Evolutionary conservation across 2,113 vertebrate genomes (phyloP).

Genomic region (Zosterops lateralis): DNA sequence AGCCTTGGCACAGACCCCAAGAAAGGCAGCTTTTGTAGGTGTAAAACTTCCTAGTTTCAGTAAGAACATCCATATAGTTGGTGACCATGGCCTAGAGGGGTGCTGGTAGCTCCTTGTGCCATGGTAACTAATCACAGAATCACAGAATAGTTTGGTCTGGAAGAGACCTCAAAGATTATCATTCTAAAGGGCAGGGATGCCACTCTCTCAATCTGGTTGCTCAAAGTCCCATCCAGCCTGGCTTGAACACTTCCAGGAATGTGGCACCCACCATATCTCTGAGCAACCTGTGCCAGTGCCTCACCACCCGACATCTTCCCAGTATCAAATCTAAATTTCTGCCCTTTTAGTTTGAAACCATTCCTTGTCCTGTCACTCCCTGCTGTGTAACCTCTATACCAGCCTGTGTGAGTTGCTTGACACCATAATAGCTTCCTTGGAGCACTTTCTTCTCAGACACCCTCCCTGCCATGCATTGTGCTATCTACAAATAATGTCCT

Average conservation of each 20-base stretch:
- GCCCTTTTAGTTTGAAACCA: accelerated
- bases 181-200: not conserved
- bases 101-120: not conserved
- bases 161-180: not conserved
- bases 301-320: not conserved
- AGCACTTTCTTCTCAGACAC: not conserved
- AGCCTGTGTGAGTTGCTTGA: not conserved
- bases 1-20: not conserved
- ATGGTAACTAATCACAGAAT: not conserved
- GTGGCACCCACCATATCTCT: not conserved
- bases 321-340: not conserved
- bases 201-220: not conserved
- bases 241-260: not conserved
- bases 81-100: not conserved
- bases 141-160: not conserved
- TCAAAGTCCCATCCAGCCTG: not conserved
- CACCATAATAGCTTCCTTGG: not conserved
- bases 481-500: not conserved
- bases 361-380: not conserved
- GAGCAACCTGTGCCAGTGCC: not conserved
- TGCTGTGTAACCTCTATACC: not conserved
- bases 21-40: not conserved
- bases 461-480: accelerated
- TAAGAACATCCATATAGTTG: not conserved
- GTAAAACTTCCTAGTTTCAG: not conserved